phyloP scores from a whole-genome alignment of 2,888 invertebrate genomes.

The Drosophila melanosoma region DNA sequence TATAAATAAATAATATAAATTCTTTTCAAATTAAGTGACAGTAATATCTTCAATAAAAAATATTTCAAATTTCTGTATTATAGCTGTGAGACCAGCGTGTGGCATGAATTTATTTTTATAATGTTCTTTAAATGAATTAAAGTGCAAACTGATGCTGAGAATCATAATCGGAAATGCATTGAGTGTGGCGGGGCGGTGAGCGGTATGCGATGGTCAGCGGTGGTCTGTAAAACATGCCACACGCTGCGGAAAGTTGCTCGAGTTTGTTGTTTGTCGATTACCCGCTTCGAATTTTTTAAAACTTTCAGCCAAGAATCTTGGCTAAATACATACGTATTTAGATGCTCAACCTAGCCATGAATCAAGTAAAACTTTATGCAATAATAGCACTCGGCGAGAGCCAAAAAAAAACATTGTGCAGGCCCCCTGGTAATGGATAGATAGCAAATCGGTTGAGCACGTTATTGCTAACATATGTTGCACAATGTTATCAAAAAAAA shows the following conservation, averaged over 20 bases:
- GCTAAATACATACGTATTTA: slow-evolving; percentile 11
- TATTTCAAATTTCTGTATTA: not conserved
- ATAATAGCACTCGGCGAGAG: slow-evolving; percentile 54
- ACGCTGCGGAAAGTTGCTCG: slow-evolving; percentile 55
- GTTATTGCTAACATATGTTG: slow-evolving; percentile 76
- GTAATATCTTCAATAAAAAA: not conserved
- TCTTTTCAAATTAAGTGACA: not conserved
- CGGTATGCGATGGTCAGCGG: not conserved
- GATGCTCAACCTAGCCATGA: slow-evolving; percentile 37
- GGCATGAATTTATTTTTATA: slow-evolving; percentile 10
- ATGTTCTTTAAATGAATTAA: slow-evolving; percentile 26
- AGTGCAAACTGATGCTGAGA: slow-evolving; percentile 18
- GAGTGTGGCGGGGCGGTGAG: not conserved
- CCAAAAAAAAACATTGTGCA: slow-evolving; percentile 19
- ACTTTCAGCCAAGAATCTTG: slow-evolving; percentile 43
- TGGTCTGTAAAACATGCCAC: slow-evolving; percentile 47
- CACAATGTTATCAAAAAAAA: slow-evolving; percentile 64
- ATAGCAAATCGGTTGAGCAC: slow-evolving; percentile 45
- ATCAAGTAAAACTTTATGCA: slow-evolving; percentile 74
- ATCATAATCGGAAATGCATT: not conserved
- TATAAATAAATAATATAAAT: not conserved
- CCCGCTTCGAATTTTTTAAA: slow-evolving; percentile 43
- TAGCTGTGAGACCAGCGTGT: not conserved
- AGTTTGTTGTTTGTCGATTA: slow-evolving; percentile 50
- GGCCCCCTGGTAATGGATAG: slow-evolving; percentile 12